phyloP scores from a whole-genome alignment of 2,113 vertebrate genomes.

The Istiophorus platypterus region DNA sequence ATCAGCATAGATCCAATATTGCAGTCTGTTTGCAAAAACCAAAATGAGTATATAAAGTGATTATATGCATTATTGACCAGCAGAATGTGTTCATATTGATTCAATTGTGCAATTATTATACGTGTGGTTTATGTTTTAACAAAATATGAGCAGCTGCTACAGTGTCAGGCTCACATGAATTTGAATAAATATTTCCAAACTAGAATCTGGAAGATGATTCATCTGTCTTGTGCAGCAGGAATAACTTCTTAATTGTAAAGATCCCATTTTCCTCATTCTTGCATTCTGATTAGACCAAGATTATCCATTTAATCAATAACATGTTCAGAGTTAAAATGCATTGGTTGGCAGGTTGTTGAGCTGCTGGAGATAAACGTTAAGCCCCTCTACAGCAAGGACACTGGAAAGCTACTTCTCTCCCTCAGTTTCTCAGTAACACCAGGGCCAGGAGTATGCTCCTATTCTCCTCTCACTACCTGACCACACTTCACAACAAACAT shows the following conservation, averaged over 20 bases:
- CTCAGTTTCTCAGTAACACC: neutral
- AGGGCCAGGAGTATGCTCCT: neutral
- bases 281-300: neutral
- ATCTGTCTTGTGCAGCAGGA: too few relatives aligned
- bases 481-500: conserved; percentile 8
- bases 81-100: conserved; percentile 42
- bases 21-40: conserved; percentile 49
- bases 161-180: neutral
- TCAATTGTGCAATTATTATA: conserved; percentile 32
- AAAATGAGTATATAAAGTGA: conserved; percentile 32
- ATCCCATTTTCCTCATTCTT: neutral
- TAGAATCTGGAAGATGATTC: neutral
- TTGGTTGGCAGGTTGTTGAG: neutral
- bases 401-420: conserved; percentile 3
- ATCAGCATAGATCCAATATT: conserved; percentile 35
- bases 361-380: neutral
- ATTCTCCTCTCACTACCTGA: conserved; percentile 5
- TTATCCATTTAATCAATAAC: conserved; percentile 10
- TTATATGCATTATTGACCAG: conserved; percentile 21
- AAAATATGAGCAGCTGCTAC: neutral
- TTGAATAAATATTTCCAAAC: conserved; percentile 31
- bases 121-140: neutral
- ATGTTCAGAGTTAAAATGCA: conserved; percentile 27
- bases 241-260: too few relatives aligned
- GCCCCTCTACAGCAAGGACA: conserved; percentile 3